Base-by-base conservation (phyloP, 2,888 invertebrate species). In the Atrina japonica region DNA sequence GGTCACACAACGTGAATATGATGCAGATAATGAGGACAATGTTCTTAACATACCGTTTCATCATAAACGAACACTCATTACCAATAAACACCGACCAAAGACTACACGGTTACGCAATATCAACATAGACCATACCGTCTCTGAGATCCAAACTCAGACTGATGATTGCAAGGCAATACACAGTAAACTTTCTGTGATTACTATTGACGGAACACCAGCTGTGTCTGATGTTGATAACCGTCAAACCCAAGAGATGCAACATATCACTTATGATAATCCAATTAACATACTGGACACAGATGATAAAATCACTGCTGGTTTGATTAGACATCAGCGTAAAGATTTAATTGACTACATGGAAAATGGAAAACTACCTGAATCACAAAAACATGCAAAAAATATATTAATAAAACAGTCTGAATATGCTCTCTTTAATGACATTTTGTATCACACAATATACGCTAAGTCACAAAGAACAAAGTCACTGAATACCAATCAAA, bases 361-460 rank as follows among this genome's bases (percentile, higher is more conserved):
- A 41, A 41, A 43, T 7, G 45, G 49, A 14, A 47, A 7, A 5
- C 47, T 70, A 11, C 74, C 72, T 14, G 41, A 56, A 16, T 55
- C 63, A 7, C 75, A 73, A 61, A 73, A 70, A 40, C 21, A 11
- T 23, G 53, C 75, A 0, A 41, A 70, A 14, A 52, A 49, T 18
- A 18, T 77, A 5, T 18, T 77, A 21, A 23, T 77, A 11, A 25
- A 68, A 52, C 49, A 43, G 3, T 35, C 47, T 16, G 75, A 77
- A 50, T 77, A 69, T 52, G 49, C 27, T 55, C 18, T 55, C 53
- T 14, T 11, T 72, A 5, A 40, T 47, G 65, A 53, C n/a, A 25
- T 77, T 1, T 56, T 77, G 43, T 77, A 70, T 59, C 73, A 75
- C 56, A 64, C 66, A 18, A 50, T 70, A 40, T 30, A 63, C 7